phyloP scores from a whole-genome alignment of 2,888 invertebrate genomes.

The Eurytoma adleriae region DNA sequence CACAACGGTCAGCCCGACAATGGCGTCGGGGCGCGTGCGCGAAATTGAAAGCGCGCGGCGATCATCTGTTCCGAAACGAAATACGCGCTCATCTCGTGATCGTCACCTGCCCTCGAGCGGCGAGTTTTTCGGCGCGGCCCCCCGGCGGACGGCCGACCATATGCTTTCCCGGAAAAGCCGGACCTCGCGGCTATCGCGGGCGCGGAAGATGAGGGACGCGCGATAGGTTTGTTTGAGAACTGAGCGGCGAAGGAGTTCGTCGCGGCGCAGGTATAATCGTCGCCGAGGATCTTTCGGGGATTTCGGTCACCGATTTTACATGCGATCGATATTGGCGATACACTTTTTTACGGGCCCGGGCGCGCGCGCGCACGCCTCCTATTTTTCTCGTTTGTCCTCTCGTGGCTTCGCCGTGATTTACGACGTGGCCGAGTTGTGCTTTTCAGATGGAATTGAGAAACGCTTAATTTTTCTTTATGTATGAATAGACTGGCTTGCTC shows the following conservation, averaged over 20 bases:
- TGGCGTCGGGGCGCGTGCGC: constrained; percentile 57
- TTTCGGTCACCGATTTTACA: constrained; percentile 35
- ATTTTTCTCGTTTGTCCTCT: constrained; percentile 24
- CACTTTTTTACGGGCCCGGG: constrained; percentile 32
- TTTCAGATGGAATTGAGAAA: constrained; percentile 9
- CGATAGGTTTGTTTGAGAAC: constrained; percentile 14
- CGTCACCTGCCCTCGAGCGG: constrained; percentile 35
- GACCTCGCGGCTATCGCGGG: background rate
- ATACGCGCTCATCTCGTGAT: constrained; percentile 6
- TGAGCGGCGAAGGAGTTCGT: constrained; percentile 15
- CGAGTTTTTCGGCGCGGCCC: constrained; percentile 3
- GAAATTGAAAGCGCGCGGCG: constrained; percentile 50
- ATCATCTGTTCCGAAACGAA: constrained; percentile 51
- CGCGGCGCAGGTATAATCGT: constrained; percentile 19
- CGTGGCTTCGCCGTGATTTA: constrained; percentile 31
- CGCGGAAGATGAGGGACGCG: constrained; percentile 24
- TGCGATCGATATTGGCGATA: constrained; percentile 54
- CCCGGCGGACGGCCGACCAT: constrained; percentile 38
- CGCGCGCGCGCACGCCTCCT: background rate
- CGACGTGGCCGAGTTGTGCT: constrained; percentile 7
- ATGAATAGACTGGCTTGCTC: background rate
- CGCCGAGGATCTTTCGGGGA: background rate
- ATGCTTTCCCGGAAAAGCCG: constrained; percentile 39
- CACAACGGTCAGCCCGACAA: constrained; percentile 40
- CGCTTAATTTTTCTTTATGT: constrained; percentile 34